phyloP scores from a whole-genome alignment of 2,888 invertebrate species.

The Pristionchus fissidentatus region DNA sequence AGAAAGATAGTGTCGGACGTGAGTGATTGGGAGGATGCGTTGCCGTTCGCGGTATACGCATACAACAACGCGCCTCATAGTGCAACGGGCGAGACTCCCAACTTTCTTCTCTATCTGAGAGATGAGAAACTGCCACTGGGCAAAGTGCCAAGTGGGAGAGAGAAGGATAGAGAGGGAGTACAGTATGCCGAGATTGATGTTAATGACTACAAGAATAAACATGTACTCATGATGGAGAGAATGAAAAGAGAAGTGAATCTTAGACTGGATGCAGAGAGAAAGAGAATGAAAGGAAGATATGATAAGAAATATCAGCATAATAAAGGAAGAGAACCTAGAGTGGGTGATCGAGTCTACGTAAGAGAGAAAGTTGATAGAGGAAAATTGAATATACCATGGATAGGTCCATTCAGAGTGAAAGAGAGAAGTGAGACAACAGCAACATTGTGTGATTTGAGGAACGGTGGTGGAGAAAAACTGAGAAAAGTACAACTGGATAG shows the following conservation, averaged over 20 bases:
- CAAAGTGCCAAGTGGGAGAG: not conserved
- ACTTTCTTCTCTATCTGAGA: conserved; percentile 51
- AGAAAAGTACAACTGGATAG: not conserved
- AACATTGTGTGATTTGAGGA: not conserved
- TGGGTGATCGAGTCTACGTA: not conserved
- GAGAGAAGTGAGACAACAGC: not conserved
- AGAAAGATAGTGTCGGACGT: not conserved
- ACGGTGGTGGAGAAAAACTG: not conserved
- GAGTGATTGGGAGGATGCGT: conserved; percentile 52
- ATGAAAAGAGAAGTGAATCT: conserved; percentile 37
- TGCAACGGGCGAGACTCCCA: conserved; percentile 52
- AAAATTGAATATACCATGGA: not conserved
- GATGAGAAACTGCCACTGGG: conserved; percentile 41
- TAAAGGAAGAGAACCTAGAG: not conserved
- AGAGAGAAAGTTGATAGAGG: not conserved
- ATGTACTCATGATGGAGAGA: not conserved
- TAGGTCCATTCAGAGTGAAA: conserved; percentile 6
- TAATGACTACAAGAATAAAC: conserved; percentile 42
- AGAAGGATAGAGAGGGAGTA: too few relatives aligned
- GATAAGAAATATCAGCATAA: conserved; percentile 49
- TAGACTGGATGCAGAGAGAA: conserved; percentile 39
- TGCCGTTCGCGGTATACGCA: conserved; percentile 54
- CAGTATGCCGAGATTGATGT: not conserved
- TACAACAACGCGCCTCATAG: conserved; percentile 54
- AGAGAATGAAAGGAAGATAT: conserved; percentile 38